Conservation (phyloP, 2,113 vertebrate genomes). For the Salvelinus namaycush region DNA sequence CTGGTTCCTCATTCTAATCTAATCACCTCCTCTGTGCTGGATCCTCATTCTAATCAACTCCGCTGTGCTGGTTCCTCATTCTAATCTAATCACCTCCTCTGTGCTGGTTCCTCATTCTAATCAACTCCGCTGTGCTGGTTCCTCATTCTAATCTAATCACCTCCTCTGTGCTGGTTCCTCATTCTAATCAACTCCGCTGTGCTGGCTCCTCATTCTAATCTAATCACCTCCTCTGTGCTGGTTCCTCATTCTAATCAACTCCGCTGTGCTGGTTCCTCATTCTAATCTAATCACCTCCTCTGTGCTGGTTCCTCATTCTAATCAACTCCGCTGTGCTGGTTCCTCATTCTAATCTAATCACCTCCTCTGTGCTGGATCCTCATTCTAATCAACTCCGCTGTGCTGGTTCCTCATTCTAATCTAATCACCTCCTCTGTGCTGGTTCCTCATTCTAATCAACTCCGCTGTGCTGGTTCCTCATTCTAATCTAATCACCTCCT, state of each 20-base stretch:
- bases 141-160: neutral
- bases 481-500: too few relatives aligned
- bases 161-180: conserved; percentile 13
- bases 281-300: too few relatives aligned
- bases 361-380: conserved; percentile 23
- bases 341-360: neutral
- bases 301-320: conserved; percentile 20
- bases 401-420: conserved; percentile 21
- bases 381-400: too few relatives aligned
- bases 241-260: too few relatives aligned
- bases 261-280: conserved; percentile 19
- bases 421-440: neutral
- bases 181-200: too few relatives aligned
- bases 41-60: neutral
- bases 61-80: too few relatives aligned
- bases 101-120: too few relatives aligned
- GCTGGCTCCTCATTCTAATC: neutral
- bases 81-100: too few relatives aligned
- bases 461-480: conserved; percentile 20
- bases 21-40: conserved; percentile 17
- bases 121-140: too few relatives aligned
- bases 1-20: too few relatives aligned
- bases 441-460: conserved; percentile 11
- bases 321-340: conserved; percentile 9
- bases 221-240: conserved; percentile 20